These are phyloP conservation scores for Diloba caeruleocephala DNA, from an alignment of 2,888 invertebrate species.

Conservation along the genomic window DNA sequence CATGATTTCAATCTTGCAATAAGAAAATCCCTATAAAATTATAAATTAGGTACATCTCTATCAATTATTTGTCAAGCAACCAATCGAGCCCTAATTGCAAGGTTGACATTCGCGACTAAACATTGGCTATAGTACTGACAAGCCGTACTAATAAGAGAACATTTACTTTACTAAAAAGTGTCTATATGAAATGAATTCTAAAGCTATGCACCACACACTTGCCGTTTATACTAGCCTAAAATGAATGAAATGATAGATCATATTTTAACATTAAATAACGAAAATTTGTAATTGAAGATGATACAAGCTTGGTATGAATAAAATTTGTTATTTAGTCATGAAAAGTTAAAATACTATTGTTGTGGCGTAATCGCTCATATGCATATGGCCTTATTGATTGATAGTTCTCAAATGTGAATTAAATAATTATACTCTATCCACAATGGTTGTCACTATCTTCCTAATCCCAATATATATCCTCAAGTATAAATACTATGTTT, in stretches of 20 bases:
- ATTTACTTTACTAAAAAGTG: too few relatives aligned
- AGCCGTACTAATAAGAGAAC: too few relatives aligned
- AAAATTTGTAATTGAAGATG: background rate
- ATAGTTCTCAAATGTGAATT: constrained; percentile 3
- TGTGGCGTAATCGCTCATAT: background rate
- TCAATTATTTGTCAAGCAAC: too few relatives aligned
- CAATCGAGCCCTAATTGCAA: background rate
- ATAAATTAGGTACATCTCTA: background rate
- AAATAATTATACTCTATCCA: background rate
- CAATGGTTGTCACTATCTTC: background rate
- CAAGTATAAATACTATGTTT: too few relatives aligned
- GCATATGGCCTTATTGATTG: background rate
- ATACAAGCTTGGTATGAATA: constrained; percentile 1
- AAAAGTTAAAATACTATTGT: constrained; percentile 5
- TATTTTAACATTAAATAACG: constrained; percentile 3
- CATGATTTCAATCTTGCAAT: constrained; percentile 9
- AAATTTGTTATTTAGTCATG: constrained; percentile 6
- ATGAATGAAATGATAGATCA: background rate
- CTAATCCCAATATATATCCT: too few relatives aligned
- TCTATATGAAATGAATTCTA: too few relatives aligned
- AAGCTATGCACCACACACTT: constrained; percentile 1
- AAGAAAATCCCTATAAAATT: constrained; percentile 2
- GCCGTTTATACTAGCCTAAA: background rate
- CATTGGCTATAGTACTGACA: too few relatives aligned
- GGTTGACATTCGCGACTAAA: too few relatives aligned